phyloP scores from a whole-genome alignment of 2,797 vertebrate genomes.

The Phyllotis vaccarum region DNA sequence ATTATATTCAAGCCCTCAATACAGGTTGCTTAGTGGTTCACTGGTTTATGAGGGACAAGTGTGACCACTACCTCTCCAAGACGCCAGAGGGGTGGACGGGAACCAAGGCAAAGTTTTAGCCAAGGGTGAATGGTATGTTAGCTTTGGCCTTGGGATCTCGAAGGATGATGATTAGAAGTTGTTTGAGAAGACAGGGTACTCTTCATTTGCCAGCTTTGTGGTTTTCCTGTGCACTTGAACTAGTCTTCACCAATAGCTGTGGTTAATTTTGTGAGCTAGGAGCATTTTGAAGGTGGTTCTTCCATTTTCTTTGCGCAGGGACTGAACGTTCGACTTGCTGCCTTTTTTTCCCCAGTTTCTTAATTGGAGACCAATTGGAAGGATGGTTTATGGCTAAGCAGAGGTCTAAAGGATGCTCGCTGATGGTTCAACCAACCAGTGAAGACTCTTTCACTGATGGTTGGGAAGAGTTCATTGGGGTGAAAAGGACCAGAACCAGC shows the following conservation, averaged over 20 bases:
- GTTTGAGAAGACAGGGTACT: conserved; percentile 75
- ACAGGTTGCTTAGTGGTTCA: conserved; percentile 71
- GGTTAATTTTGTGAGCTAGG: conserved; percentile 84
- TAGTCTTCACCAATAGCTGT: conserved; percentile 82
- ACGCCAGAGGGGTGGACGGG: conserved; percentile 63
- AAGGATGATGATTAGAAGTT: conserved; percentile 76
- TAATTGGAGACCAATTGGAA: conserved; percentile 57
- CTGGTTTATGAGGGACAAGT: conserved; percentile 71
- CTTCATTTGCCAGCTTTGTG: conserved; percentile 82
- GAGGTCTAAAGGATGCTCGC: background rate
- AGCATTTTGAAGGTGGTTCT: conserved; percentile 67
- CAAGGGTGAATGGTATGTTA: conserved; percentile 77
- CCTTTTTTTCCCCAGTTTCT: background rate
- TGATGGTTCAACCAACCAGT: background rate
- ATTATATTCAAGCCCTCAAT: conserved; percentile 57
- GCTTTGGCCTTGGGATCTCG: conserved; percentile 74
- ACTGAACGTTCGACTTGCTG: conserved; percentile 61
- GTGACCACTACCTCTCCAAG: conserved; percentile 60
- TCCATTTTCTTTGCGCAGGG: conserved; percentile 68
- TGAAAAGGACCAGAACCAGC: background rate
- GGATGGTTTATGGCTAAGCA: conserved; percentile 25
- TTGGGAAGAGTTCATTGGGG: background rate
- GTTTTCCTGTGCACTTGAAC: conserved; percentile 84
- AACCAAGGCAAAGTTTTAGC: conserved; percentile 64
- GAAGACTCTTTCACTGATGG: background rate